These are phyloP conservation scores for Denticeps clupeoides DNA, from an alignment of 2,797 vertebrate genomes.

Conservation along the genomic window DNA sequence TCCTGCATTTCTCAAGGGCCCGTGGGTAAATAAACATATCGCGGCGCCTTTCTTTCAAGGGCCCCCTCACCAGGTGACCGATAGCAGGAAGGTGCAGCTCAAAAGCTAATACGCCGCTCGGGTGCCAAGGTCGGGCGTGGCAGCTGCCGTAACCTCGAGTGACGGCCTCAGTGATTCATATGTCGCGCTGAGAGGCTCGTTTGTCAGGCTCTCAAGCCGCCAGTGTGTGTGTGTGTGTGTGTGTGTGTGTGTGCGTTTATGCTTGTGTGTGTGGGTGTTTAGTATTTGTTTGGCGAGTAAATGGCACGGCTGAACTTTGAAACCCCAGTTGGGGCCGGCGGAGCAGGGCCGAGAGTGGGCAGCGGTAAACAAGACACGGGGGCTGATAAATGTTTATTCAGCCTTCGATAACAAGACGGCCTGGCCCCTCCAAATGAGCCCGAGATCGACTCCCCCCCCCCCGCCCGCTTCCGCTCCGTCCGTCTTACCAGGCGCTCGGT, in stretches of 20 bases:
- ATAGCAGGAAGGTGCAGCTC: too few species aligned
- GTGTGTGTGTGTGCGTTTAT: not conserved
- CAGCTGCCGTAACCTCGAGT: too few species aligned
- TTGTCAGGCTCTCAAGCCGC: too few species aligned
- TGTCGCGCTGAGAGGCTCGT: not conserved
- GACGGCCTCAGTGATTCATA: too few species aligned
- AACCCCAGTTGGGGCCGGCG: conserved; percentile 15
- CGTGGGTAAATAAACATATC: too few species aligned
- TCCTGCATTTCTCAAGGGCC: too few species aligned
- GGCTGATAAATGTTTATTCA: conserved; percentile 29
- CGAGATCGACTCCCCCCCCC: conserved; percentile 11
- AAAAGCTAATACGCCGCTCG: too few species aligned
- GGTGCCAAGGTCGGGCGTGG: too few species aligned
- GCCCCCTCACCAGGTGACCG: too few species aligned
- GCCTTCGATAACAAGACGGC: conserved; percentile 20
- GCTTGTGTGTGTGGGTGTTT: not conserved
- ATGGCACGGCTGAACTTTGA: conserved; percentile 20
- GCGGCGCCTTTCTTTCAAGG: too few species aligned
- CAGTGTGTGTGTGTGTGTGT: not conserved
- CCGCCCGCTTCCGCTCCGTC: not conserved
- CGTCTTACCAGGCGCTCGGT: conserved; percentile 3
- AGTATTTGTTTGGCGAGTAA: conserved; percentile 17
- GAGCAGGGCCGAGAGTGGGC: conserved; percentile 10
- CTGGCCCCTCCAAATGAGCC: conserved; percentile 5
- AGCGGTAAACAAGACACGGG: conserved; percentile 30